Evolutionary conservation across 2,113 vertebrate species (phyloP).

Genomic region (Etheostoma cragini): DNA sequence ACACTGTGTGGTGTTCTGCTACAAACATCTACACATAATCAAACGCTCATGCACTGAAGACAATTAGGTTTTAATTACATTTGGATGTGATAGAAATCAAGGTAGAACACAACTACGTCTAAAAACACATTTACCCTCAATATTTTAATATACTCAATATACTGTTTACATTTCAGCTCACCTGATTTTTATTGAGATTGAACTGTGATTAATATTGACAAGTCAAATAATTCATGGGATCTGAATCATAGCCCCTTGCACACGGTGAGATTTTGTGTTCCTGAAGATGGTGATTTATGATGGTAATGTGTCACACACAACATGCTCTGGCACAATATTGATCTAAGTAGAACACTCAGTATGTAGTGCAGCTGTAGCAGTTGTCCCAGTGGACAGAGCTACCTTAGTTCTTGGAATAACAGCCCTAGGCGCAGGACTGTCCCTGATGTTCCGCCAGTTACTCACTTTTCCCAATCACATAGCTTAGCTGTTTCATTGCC

Average conservation of each 20-base stretch:
- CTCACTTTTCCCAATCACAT: slow-evolving; percentile 58
- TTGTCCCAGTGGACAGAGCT: slow-evolving; percentile 40
- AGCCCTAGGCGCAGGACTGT: slow-evolving; percentile 50
- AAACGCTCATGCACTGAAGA: slow-evolving; percentile 2
- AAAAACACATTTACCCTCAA: neutral
- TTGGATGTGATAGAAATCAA: slow-evolving; percentile 10
- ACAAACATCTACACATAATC: slow-evolving; percentile 3
- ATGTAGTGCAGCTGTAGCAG: slow-evolving; percentile 21
- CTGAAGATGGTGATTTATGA: slow-evolving; percentile 9
- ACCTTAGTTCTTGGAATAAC: slow-evolving; percentile 54
- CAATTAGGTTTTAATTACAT: slow-evolving; percentile 17
- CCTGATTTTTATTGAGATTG: slow-evolving; percentile 17
- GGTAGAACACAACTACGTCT: neutral
- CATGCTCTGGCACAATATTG: slow-evolving; percentile 33
- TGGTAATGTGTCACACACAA: slow-evolving; percentile 9
- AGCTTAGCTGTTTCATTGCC: slow-evolving; percentile 41
- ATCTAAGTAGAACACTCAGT: slow-evolving; percentile 37
- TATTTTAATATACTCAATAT: slow-evolving; percentile 11
- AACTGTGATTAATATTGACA: slow-evolving; percentile 30
- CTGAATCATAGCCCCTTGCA: slow-evolving; percentile 9
- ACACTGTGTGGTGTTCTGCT: slow-evolving; percentile 7
- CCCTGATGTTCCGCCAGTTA: slow-evolving; percentile 51
- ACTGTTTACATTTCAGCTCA: slow-evolving; percentile 7
- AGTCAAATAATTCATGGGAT: slow-evolving; percentile 9
- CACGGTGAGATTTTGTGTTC: neutral